A percentile compares a stretch with the other conserved stretches of the same genome.
Conservation (phyloP, 2,888 invertebrate species). For the Willowsia nigromaculata region DNA sequence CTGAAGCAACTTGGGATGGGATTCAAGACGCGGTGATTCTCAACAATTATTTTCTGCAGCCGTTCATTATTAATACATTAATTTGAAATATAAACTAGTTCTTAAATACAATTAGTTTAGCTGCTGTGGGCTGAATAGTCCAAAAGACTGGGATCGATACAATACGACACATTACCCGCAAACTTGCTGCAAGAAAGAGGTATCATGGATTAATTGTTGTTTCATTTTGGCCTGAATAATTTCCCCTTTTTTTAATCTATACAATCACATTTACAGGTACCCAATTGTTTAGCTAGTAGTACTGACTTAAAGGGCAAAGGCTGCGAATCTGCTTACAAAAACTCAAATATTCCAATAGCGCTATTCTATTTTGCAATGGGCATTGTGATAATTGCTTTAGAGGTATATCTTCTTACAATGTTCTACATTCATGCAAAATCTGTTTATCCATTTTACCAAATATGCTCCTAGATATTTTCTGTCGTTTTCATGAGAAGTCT, state of each 20-base stretch:
- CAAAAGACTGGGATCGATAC: conserved; percentile 38
- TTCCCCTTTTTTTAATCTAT: too few species aligned
- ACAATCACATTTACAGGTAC: too few species aligned
- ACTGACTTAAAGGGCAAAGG: background rate
- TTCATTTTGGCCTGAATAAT: too few species aligned
- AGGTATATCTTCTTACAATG: conserved; percentile 39
- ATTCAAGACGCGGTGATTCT: conserved; percentile 51
- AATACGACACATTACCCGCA: background rate
- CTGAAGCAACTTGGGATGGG: conserved; percentile 32
- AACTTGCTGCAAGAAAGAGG: conserved; percentile 44
- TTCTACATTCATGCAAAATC: background rate
- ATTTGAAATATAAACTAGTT: too few species aligned
- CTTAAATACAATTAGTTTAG: conserved; percentile 12
- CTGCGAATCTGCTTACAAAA: background rate
- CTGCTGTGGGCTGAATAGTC: conserved; percentile 53
- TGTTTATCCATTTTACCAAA: background rate
- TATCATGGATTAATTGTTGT: background rate
- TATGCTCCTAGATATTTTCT: conserved; percentile 14
- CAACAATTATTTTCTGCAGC: background rate
- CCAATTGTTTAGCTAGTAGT: background rate
- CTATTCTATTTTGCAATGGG: background rate
- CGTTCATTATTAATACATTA: too few species aligned
- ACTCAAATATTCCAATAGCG: background rate
- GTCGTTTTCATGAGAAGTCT: conserved; percentile 43
- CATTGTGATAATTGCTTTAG: background rate